A percentile compares a stretch with the other conserved stretches of the same genome.
phyloP scores from a whole-genome alignment of 2,888 invertebrate genomes.

The Macrosoma leucophasiata region DNA sequence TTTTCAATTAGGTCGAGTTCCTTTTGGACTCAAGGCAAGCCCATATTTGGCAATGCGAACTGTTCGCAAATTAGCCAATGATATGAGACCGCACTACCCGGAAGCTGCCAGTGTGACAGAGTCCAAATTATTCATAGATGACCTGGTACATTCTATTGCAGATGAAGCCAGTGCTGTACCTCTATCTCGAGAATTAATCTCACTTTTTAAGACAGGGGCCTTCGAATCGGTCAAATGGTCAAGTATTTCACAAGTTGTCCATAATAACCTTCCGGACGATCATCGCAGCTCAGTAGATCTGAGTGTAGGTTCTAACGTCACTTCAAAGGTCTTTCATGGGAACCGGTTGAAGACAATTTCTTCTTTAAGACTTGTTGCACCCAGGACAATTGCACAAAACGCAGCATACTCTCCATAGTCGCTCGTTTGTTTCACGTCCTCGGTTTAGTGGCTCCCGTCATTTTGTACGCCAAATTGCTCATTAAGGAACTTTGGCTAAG shows the following conservation, averaged over 20 bases:
- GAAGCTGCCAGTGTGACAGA: constrained; percentile 1
- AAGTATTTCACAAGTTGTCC: constrained; percentile 6
- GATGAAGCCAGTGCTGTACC: constrained; percentile 1
- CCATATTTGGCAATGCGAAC: constrained; percentile 16
- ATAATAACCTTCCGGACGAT: constrained; percentile 4
- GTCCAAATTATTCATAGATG: constrained; percentile 8
- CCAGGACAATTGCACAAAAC: constrained; percentile 7
- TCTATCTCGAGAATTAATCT: constrained; percentile 7
- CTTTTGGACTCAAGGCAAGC: constrained; percentile 15
- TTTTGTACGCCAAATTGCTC: no score
- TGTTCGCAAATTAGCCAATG: constrained; percentile 5
- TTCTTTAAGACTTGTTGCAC: constrained; percentile 1
- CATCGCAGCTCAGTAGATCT: constrained; percentile 2
- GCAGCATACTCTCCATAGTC: constrained; percentile 7
- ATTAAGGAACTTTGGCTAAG: no score
- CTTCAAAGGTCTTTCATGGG: constrained; percentile 10
- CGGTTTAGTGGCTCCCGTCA: constrained; percentile 10
- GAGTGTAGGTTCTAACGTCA: not conserved
- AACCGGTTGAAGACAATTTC: constrained; percentile 3
- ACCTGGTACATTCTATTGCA: not conserved
- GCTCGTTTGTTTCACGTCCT: constrained; percentile 14
- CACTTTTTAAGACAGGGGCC: constrained; percentile 8
- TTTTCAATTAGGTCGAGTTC: constrained; percentile 11
- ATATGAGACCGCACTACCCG: constrained; percentile 1
- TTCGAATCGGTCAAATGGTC: constrained; percentile 9